These are phyloP conservation scores for Lasioglossum morio DNA, from an alignment of 2,888 invertebrate species.

Conservation along the genomic window DNA sequence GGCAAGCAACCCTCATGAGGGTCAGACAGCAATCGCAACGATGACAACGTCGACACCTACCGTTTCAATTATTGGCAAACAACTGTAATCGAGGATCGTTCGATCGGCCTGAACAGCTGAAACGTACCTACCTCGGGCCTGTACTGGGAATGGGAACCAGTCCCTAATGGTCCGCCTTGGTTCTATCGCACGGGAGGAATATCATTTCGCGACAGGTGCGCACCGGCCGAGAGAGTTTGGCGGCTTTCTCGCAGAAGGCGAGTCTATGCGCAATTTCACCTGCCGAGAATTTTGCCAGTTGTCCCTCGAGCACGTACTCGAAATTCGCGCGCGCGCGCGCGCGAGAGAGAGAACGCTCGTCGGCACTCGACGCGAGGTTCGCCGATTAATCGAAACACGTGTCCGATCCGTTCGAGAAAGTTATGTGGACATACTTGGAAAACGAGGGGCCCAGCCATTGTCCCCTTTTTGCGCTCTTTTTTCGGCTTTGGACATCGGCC, in stretches of 20 bases:
- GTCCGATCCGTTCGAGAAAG: not conserved
- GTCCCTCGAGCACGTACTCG: constrained; percentile 16
- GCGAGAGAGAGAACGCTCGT: not conserved
- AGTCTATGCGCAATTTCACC: constrained; percentile 66
- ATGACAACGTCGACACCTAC: not conserved
- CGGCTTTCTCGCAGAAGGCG: constrained; percentile 55
- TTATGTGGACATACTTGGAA: not conserved
- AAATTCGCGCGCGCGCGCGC: not conserved
- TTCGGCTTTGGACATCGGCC: too few species aligned
- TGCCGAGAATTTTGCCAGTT: constrained; percentile 57
- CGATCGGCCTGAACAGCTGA: constrained; percentile 47
- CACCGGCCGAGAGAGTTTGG: constrained; percentile 47
- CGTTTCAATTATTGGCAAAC: constrained; percentile 7
- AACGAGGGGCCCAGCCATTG: not conserved
- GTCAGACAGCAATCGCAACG: not conserved
- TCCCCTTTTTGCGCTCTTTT: not conserved
- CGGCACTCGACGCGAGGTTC: not conserved
- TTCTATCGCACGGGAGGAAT: constrained; percentile 50
- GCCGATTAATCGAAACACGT: constrained; percentile 23
- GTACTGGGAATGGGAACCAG: constrained; percentile 2
- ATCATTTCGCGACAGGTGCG: constrained; percentile 70
- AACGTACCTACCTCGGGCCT: constrained; percentile 18
- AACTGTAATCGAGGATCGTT: constrained; percentile 13
- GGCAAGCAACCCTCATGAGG: not conserved
- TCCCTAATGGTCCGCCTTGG: constrained; percentile 27